Conservation (phyloP, 2,113 vertebrate species). For the Tautogolabrus adspersus region DNA sequence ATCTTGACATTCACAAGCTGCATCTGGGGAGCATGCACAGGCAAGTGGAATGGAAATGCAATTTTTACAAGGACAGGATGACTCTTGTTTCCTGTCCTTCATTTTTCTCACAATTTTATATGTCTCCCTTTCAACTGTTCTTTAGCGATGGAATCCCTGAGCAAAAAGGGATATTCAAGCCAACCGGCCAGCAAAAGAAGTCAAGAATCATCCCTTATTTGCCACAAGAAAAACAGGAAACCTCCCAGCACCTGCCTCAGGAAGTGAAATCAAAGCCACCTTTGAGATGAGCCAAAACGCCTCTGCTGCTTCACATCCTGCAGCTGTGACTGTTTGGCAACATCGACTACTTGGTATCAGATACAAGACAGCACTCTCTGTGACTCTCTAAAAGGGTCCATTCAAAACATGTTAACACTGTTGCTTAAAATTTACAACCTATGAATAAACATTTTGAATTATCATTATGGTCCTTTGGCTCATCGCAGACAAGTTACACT, state of each 20-base stretch:
- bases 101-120: constrained; percentile 33
- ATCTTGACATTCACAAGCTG: constrained; percentile 69
- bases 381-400: constrained; percentile 46
- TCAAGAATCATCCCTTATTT: constrained; percentile 70
- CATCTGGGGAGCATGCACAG: constrained; percentile 54
- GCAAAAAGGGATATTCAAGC: constrained; percentile 38
- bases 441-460: constrained; percentile 7
- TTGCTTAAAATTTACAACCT: constrained; percentile 25
- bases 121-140: constrained; percentile 54
- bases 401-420: constrained; percentile 44
- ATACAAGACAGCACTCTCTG: constrained; percentile 63
- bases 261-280: constrained; percentile 76
- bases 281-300: constrained; percentile 70
- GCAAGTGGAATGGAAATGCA: constrained; percentile 46
- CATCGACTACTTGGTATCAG: constrained; percentile 35
- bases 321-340: constrained; percentile 76
- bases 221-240: constrained; percentile 70
- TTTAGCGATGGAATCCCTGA: constrained; percentile 35
- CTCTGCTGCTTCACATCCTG: constrained; percentile 68
- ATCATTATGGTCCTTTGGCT: constrained; percentile 4
- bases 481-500: background rate
- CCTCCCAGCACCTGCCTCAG: constrained; percentile 70
- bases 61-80: constrained; percentile 58
- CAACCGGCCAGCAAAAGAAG: constrained; percentile 37
- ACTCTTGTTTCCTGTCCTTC: constrained; percentile 6